A percentile compares a stretch with the other conserved stretches of the same genome.
phyloP scores from a whole-genome alignment of 1,140 invertebrate genomes.

The Portunus trituberculatus region DNA sequence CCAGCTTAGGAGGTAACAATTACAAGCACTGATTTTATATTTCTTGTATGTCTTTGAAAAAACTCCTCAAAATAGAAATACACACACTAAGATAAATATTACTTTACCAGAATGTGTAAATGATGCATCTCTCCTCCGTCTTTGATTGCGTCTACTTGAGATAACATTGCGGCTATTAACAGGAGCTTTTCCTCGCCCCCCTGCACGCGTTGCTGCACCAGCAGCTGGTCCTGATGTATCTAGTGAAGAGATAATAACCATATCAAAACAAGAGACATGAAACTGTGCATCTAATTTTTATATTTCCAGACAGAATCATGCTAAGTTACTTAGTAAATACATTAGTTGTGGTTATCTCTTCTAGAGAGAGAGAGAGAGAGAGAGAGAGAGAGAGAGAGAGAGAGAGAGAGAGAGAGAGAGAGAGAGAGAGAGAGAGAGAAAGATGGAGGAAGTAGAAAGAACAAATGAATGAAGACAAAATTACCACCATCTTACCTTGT shows the following conservation, averaged over 20 bases:
- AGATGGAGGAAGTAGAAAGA: neutral
- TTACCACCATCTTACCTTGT: conserved; percentile 7
- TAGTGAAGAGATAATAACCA: neutral
- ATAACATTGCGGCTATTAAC: neutral
- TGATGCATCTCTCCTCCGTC: neutral
- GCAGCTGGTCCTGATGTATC: neutral
- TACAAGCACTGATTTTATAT: neutral
- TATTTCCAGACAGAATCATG: too few relatives aligned
- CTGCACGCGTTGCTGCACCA: neutral
- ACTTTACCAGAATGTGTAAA: conserved; percentile 39
- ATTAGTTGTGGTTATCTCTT: too few relatives aligned
- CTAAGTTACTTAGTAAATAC: too few relatives aligned
- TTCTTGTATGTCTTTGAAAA: neutral
- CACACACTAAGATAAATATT: too few relatives aligned
- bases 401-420: neutral
- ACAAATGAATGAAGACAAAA: neutral
- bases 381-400: neutral
- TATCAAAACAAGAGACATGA: neutral
- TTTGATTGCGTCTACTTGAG: neutral
- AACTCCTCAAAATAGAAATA: neutral
- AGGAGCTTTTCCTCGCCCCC: conserved; percentile 25
- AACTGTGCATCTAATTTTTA: too few relatives aligned
- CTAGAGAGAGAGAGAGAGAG: neutral
- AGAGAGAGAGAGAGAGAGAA: neutral
- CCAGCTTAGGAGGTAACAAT: too few relatives aligned